A percentile compares a stretch with the other conserved stretches of the same genome.
phyloP scores from a whole-genome alignment of 1,140 invertebrate species.

The Aphelenchoides avenae region DNA sequence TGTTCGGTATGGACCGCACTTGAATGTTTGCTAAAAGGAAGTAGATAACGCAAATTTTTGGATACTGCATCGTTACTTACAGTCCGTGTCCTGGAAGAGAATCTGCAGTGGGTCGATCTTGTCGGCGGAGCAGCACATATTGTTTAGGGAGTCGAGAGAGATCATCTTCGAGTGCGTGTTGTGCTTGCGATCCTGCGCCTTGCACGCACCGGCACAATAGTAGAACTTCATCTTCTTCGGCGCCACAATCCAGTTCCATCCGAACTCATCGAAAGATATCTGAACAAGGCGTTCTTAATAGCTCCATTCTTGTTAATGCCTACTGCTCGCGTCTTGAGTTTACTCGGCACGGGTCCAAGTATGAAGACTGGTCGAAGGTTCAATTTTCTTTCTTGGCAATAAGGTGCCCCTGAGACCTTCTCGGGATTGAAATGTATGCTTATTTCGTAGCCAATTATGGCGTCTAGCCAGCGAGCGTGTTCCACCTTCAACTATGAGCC shows the following conservation, averaged over 20 bases:
- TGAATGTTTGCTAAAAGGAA: slow-evolving; percentile 1
- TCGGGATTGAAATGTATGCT: too few species aligned
- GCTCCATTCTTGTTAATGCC: too few species aligned
- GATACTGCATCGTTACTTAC: too few species aligned
- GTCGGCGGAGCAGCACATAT: slow-evolving; percentile 10
- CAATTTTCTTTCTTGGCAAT: too few species aligned
- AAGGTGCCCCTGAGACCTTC: too few species aligned
- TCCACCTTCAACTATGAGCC: too few species aligned
- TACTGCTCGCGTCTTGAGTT: too few species aligned
- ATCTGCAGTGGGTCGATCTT: not conserved
- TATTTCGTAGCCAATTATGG: too few species aligned
- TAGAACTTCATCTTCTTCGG: not conserved
- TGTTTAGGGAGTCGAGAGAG: not conserved
- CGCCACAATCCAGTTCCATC: slow-evolving; percentile 16
- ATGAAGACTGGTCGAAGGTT: too few species aligned
- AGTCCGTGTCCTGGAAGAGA: not conserved
- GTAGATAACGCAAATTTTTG: not conserved
- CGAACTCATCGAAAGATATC: slow-evolving; percentile 11
- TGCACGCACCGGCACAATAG: slow-evolving; percentile 6
- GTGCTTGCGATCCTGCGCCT: not conserved
- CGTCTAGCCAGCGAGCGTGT: too few species aligned
- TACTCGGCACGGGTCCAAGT: too few species aligned
- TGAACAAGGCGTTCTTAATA: not conserved
- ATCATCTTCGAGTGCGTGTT: slow-evolving; percentile 5
- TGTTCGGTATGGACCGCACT: slow-evolving; percentile 4